Base-by-base conservation (phyloP, 2,797 vertebrate genomes). In the Schizopygopsis pylzovi region DNA sequence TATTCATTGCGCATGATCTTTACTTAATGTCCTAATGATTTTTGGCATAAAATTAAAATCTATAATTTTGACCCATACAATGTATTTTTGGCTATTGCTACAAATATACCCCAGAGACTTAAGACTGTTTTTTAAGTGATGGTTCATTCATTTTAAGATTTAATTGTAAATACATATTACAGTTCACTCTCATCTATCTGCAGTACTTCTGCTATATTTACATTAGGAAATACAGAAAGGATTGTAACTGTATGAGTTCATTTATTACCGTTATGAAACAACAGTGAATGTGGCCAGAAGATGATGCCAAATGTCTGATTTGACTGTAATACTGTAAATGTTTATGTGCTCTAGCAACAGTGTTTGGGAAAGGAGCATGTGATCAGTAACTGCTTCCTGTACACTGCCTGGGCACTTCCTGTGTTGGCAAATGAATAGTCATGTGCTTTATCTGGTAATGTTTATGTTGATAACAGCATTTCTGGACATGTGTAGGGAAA, bases 371-470 rank as follows among this genome's bases (percentile, higher is more conserved):
- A 52, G 8, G 56, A 12, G 56, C 22, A 0, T 61, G 4, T 61
- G n/a, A 61, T 61, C 59, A 63, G 54, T 9, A 25, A 47, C 45
- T 49, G 72, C 71, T 73, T 73, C 71, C 41, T 73, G 70, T 33
- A 9, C 3, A 1, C 22, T 52, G 49, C 18, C 49, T 22, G 28
- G 13, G n/a, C n/a, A 52, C 43, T 33, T 49, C 10, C 28, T 81
- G 43, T 52, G 3, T 20, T 52, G 59, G 78, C 3, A 47, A 43
- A 67, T 12, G 4, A 47, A 43, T 25, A 61, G 13, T 63, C 10
- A 47, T 10, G 13, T 59, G 4, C 39, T 25, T 56, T 59, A 16
- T 59, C 12, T 16, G 12, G 28, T 59, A 37, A 12, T 59, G 76
- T 78, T 59, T 25, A 10, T 43, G 54, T 18, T 39, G 33, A 22